Base-by-base conservation (phyloP, 2,113 vertebrate species). In the Mixornis gularis region DNA sequence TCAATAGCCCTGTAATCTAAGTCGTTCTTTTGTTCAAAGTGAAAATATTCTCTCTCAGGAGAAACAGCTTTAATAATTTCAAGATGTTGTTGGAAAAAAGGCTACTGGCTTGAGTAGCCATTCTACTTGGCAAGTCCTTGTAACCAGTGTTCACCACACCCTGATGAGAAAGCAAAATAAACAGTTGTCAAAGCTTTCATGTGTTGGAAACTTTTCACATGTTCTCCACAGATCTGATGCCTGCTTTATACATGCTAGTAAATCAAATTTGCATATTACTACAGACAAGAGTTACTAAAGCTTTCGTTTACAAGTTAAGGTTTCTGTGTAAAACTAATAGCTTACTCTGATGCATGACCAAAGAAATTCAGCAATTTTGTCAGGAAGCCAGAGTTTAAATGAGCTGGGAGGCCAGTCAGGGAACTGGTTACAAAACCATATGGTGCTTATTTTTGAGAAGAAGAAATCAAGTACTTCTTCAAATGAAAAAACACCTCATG, bases 11-110 rank as follows among this genome's bases (percentile, higher is more conserved):
- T 97, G 51, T 98, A 98, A 96, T 97, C 97, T 94, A 98, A 98
- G 62, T 98, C 63, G 2, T 98, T 97, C 76, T 85, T 96, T 97
- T 98, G 97, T 96, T 98, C 96, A 80, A 98, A 98, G 91, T 97
- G 86, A 97, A 98, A 98, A 97, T 98, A 97, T 13, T 98, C 97
- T 96, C 98, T 98, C 95, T 98, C 97, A 52, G 98, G 97, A 97
- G 98, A 98, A 93, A 98, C 97, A 92, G 95, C 97, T 97, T 98
- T 97, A 98, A 98, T 96, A 98, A 97, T 93, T 98, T 98, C 96
- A 99, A 97, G 65, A 99, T 93, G 94, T 98, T 98, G 96, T 97
- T 98, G 44, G 98, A 99, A 94, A 98, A 98, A 87, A 98, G 97
- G 76, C 98, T 98, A 98, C 98, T 98, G 95, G 98, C 98, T 95